Base-by-base conservation (phyloP, 2,888 invertebrate genomes). In the Antheraea assamensis region DNA sequence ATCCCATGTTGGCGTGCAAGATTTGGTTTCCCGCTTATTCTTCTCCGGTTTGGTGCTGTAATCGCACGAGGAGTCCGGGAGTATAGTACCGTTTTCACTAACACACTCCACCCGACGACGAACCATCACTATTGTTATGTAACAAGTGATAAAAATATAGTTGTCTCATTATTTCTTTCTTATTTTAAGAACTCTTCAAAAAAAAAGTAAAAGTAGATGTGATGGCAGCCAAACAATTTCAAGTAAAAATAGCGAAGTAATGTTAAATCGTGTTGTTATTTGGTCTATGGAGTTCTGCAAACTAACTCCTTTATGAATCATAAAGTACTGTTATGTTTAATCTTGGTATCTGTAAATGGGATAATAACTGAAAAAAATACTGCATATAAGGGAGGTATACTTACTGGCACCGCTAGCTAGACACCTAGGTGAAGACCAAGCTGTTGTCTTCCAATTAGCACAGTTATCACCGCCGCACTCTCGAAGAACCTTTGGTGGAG, bases 1-100 rank as follows among this genome's bases (percentile, higher is more conserved):
- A 76, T 97, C 96, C 99, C 99, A 99, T 72, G 97, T 96, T 0
- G 98, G 97, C 83, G 96, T 96, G 93, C 99, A 99, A n/a, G 96
- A 96, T 84, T 96, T 97, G 83, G 96, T 96, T 85, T 99, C 99
- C 84, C 98, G 97, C 85, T 97, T 97, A 49, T 96, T 96, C 80
- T 96, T 96, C 72, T 96, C 95, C 0, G 99, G 99, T 82, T 96
- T 96, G 52, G 96, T 95, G 76, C 95, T 95, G 78, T 96, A 95
- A 82, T 97, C 96, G 87, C 99, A 99, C 75, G 95, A 95, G 7
- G 84, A 72, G 1, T 90, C 90, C 0, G 84, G 73, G 2, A 93
- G 80, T 0, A 82, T 78, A 0, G 91, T 89, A 10, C 90, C 90
- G 94, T 96, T 83, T 93, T 94, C 78, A 86, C 88, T 75, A 90